Conservation (phyloP, 1,140 invertebrate species). For the Bombus vancouverensis region DNA sequence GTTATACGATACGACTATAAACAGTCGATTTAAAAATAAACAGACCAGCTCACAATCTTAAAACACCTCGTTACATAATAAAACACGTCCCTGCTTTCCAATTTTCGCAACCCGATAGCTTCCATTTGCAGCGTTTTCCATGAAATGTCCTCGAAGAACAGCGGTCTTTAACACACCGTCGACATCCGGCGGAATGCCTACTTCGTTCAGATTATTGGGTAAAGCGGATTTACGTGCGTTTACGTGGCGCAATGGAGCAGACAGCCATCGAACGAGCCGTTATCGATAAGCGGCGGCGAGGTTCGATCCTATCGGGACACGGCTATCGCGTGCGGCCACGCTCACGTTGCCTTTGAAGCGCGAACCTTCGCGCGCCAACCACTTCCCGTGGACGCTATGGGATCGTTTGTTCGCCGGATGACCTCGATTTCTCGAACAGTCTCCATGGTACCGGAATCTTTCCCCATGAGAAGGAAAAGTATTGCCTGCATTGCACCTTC, state of each 20-base stretch:
- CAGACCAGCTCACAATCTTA: too few relatives aligned
- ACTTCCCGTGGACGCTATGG: background rate
- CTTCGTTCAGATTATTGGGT: conserved; percentile 47
- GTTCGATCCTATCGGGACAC: conserved; percentile 56
- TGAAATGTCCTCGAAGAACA: background rate
- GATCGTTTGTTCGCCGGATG: background rate
- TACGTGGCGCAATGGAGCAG: conserved; percentile 32
- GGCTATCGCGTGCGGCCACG: conserved; percentile 14
- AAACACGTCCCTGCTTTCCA: too few relatives aligned
- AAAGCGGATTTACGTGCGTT: conserved; percentile 46
- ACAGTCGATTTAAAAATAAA: too few relatives aligned
- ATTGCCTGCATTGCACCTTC: background rate
- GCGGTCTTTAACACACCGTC: background rate
- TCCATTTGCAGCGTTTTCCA: too few relatives aligned
- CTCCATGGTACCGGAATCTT: background rate
- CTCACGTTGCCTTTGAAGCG: conserved; percentile 29
- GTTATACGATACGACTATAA: too few relatives aligned
- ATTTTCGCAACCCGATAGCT: too few relatives aligned
- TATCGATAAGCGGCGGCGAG: conserved; percentile 49
- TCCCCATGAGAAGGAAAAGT: background rate
- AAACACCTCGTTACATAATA: too few relatives aligned
- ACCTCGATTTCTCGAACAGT: background rate
- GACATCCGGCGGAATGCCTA: conserved; percentile 14
- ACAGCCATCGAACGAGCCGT: conserved; percentile 35
- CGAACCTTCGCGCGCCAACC: background rate